phyloP scores from a whole-genome alignment of 2,113 vertebrate genomes.

The Anoplopoma fimbria region DNA sequence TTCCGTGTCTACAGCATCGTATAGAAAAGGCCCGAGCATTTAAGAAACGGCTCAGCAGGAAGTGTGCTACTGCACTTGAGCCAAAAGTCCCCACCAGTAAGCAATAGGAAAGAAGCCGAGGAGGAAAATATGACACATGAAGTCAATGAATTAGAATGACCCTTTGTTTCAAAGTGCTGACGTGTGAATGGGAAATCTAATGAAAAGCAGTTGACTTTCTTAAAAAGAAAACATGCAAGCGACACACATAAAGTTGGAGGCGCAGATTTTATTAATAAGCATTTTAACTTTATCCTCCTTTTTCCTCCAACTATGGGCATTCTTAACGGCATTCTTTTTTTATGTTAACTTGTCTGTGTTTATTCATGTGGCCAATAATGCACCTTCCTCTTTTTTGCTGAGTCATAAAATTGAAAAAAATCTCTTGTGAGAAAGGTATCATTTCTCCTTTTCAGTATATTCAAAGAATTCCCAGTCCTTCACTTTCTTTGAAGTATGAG shows the following conservation, averaged over 20 bases:
- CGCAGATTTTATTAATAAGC: not conserved
- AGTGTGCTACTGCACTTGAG: not conserved
- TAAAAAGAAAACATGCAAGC: conserved; percentile 23
- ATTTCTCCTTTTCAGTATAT: conserved; percentile 29
- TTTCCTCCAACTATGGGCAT: not conserved
- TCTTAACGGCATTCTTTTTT: not conserved
- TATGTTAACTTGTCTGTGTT: conserved; percentile 9
- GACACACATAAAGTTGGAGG: not conserved
- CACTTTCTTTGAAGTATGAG: not conserved
- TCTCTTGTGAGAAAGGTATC: conserved; percentile 13
- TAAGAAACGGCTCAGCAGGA: conserved; percentile 33
- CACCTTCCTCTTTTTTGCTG: conserved; percentile 11
- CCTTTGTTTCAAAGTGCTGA: conserved; percentile 65
- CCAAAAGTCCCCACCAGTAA: conserved; percentile 32
- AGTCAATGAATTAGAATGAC: conserved; percentile 50
- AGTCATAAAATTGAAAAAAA: conserved; percentile 30
- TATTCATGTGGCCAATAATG: conserved; percentile 25
- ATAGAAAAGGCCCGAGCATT: conserved; percentile 9
- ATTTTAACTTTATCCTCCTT: conserved; percentile 5
- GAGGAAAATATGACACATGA: conserved; percentile 42
- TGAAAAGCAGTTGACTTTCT: conserved; percentile 6
- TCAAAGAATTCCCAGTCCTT: not conserved
- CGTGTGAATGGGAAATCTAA: conserved; percentile 41
- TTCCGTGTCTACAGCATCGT: conserved; percentile 4
- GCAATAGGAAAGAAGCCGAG: conserved; percentile 52